A percentile compares a stretch with the other conserved stretches of the same genome.
Evolutionary conservation across 1,140 invertebrate species (phyloP).

Genomic region (Ceratoteleas bidentatus): DNA sequence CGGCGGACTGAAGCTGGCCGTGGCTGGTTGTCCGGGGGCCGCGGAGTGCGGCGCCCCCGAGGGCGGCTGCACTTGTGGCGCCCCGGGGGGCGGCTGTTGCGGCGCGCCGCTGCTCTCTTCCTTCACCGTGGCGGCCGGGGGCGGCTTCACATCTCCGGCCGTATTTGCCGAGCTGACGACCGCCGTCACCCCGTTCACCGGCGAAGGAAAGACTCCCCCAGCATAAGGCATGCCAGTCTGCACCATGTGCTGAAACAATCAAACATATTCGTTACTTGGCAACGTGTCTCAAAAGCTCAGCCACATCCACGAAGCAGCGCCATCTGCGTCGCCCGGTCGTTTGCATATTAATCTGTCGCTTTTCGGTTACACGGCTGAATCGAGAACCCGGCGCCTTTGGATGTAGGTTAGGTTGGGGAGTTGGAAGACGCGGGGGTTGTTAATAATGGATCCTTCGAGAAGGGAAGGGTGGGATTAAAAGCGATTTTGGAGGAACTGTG

Average conservation of each 20-base stretch:
- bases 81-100: slow-evolving; percentile 74
- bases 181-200: slow-evolving; percentile 86
- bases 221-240: slow-evolving; percentile 95
- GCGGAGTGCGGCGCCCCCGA: slow-evolving; percentile 72
- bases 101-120: slow-evolving; percentile 74
- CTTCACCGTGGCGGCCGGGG: slow-evolving; percentile 73
- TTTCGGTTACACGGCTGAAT: no score
- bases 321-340: neutral
- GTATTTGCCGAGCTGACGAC: slow-evolving; percentile 81
- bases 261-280: slow-evolving; percentile 60
- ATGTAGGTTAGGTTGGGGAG: no score
- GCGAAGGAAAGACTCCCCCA: slow-evolving; percentile 88
- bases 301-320: neutral
- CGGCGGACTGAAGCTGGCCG: slow-evolving; percentile 78
- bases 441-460: no score
- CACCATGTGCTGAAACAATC: slow-evolving; percentile 94
- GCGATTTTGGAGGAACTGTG: no score
- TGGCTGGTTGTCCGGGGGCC: slow-evolving; percentile 73
- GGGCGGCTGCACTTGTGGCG: slow-evolving; percentile 73
- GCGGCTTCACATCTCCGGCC: slow-evolving; percentile 77
- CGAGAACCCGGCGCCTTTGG: no score
- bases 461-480: no score
- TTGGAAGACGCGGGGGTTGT: no score
- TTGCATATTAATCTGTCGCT: neutral
- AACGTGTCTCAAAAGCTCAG: slow-evolving; percentile 11